Evolutionary conservation across 2,888 invertebrate species (phyloP).

Genomic region (Lithosia quadra): DNA sequence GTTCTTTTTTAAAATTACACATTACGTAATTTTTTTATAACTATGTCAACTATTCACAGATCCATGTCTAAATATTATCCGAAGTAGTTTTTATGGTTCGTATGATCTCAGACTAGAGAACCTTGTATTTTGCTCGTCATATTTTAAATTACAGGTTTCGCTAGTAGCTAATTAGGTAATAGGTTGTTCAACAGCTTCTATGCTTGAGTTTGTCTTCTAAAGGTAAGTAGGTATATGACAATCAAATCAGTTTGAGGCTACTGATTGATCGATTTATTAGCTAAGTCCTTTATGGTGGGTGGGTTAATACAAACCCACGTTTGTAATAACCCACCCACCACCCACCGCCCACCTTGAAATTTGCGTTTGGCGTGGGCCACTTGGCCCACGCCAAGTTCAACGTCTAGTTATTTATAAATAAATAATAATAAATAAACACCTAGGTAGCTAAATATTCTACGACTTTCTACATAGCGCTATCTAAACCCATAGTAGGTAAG

Average conservation of each 20-base stretch:
- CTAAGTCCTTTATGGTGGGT: not conserved
- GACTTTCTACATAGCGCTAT: too few species aligned
- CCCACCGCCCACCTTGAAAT: too few species aligned
- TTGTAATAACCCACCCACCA: too few species aligned
- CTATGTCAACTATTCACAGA: not conserved
- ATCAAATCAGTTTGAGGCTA: not conserved
- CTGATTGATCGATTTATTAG: not conserved
- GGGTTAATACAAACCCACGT: not conserved
- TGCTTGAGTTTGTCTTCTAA: not conserved
- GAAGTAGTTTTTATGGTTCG: not conserved
- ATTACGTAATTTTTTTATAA: not conserved
- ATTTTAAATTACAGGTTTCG: not conserved
- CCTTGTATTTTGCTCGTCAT: not conserved
- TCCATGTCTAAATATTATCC: not conserved
- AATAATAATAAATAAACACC: too few species aligned
- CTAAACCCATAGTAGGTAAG: too few species aligned
- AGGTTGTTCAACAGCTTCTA: not conserved
- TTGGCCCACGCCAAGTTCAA: not conserved
- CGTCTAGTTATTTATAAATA: not conserved
- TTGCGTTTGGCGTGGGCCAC: too few species aligned
- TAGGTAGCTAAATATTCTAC: too few species aligned
- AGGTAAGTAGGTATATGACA: too few species aligned
- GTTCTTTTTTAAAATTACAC: constrained; percentile 2
- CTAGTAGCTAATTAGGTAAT: not conserved
- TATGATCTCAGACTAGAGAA: not conserved